phyloP scores from a whole-genome alignment of 2,113 vertebrate species.

The Passerina amoena region DNA sequence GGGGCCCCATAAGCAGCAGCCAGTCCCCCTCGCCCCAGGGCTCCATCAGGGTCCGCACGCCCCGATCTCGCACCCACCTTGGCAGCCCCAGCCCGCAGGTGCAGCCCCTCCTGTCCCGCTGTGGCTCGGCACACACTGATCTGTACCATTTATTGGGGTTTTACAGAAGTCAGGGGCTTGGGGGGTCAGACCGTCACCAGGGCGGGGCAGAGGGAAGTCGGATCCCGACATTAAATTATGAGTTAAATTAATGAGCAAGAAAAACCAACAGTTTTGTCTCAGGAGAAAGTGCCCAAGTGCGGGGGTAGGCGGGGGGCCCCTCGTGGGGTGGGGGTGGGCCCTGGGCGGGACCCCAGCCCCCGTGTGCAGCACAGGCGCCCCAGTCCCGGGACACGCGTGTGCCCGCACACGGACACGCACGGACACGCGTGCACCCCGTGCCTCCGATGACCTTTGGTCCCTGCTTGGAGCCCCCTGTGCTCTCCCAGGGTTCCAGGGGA shows the following conservation, averaged over 20 bases:
- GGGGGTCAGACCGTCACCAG: background rate
- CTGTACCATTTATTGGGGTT: background rate
- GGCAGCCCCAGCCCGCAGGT: background rate
- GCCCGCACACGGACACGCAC: background rate
- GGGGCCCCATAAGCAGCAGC: background rate
- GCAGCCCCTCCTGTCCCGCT: background rate
- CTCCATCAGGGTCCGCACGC: background rate
- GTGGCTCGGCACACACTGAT: background rate
- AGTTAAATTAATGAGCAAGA: slow-evolving; percentile 9
- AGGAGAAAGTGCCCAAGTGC: slow-evolving; percentile 20
- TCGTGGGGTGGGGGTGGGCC: background rate
- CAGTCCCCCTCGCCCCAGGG: no score
- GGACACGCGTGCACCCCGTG: background rate
- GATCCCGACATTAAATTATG: background rate
- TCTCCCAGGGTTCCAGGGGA: background rate
- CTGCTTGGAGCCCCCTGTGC: background rate
- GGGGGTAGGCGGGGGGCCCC: background rate
- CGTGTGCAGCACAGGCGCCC: background rate
- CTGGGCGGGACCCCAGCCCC: background rate
- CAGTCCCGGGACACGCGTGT: background rate
- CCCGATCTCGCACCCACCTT: rapidly evolving
- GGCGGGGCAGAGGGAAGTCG: background rate
- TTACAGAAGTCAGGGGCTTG: background rate
- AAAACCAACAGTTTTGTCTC: slow-evolving; percentile 4
- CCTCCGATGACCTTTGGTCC: background rate